phyloP scores from a whole-genome alignment of 2,113 vertebrate genomes.

The Dicrurus megarhynchus region DNA sequence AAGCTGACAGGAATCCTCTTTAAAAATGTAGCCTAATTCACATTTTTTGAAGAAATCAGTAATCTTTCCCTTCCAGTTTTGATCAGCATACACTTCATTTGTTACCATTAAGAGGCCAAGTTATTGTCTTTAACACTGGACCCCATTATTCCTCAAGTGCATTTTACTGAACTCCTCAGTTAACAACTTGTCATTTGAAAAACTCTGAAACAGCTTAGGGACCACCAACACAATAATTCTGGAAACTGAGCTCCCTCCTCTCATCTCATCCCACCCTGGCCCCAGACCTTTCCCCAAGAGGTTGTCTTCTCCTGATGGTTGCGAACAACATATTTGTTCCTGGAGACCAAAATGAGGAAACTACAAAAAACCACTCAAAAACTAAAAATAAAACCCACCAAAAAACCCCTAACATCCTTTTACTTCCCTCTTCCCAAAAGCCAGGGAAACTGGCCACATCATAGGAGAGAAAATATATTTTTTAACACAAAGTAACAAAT shows the following conservation, averaged over 20 bases:
- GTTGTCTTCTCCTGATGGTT: not conserved
- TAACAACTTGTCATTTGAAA: too few relatives aligned
- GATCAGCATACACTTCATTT: not conserved
- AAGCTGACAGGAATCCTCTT: not conserved
- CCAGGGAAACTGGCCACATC: fast-evolving
- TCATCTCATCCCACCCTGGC: fast-evolving
- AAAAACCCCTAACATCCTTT: not conserved
- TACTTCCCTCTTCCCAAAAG: fast-evolving
- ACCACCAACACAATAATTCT: not conserved
- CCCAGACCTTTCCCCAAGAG: not conserved
- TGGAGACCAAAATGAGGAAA: not conserved
- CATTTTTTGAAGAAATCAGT: not conserved
- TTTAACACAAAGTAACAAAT: not conserved
- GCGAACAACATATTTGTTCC: not conserved
- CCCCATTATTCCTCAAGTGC: not conserved
- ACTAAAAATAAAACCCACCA: fast-evolving
- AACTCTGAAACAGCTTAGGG: not conserved
- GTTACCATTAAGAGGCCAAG: not conserved
- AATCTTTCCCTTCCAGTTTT: not conserved
- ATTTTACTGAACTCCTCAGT: not conserved
- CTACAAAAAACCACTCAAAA: not conserved
- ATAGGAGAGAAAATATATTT: not conserved
- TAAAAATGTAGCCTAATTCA: not conserved
- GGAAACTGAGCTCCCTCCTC: not conserved
- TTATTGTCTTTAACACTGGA: not conserved